Conservation (phyloP, 1,140 invertebrate genomes). For the Drosophila tristis region DNA sequence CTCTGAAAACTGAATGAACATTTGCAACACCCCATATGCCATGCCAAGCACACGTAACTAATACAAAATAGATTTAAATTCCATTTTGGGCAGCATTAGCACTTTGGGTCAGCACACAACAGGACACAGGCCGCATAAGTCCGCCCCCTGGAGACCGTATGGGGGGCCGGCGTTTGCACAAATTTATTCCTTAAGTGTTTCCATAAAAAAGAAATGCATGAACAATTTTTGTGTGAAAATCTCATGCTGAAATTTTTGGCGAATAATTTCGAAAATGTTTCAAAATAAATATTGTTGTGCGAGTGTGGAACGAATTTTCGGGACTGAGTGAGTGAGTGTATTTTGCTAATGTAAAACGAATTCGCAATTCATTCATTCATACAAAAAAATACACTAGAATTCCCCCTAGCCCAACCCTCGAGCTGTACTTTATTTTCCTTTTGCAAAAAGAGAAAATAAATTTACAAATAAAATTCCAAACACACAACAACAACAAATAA, state of each 20-base stretch:
- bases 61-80: conserved; percentile 76
- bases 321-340: conserved; percentile 12
- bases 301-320: conserved; percentile 8
- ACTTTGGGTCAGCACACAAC: conserved; percentile 53
- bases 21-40: conserved; percentile 2
- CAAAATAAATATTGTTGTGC: conserved; percentile 29
- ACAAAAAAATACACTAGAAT: not conserved
- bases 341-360: conserved; percentile 41
- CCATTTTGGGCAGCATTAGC: conserved; percentile 67
- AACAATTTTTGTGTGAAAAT: conserved; percentile 23
- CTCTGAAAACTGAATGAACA: not conserved
- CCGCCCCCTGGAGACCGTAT: conserved; percentile 44
- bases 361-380: conserved; percentile 25
- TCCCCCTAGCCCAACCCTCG: conserved; percentile 18
- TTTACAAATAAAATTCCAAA: conserved; percentile 69
- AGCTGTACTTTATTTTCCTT: conserved; percentile 46
- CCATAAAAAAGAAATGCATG: conserved; percentile 54
- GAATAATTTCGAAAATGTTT: conserved; percentile 19
- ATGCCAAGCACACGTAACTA: conserved; percentile 54
- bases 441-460: conserved; percentile 16
- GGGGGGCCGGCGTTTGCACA: conserved; percentile 39
- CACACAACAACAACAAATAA: not conserved
- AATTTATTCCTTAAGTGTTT: conserved; percentile 70
- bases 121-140: conserved; percentile 32
- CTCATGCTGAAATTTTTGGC: not conserved